Evolutionary conservation across 2,888 invertebrate species (phyloP).

Genomic region (Harpalus rufipes): DNA sequence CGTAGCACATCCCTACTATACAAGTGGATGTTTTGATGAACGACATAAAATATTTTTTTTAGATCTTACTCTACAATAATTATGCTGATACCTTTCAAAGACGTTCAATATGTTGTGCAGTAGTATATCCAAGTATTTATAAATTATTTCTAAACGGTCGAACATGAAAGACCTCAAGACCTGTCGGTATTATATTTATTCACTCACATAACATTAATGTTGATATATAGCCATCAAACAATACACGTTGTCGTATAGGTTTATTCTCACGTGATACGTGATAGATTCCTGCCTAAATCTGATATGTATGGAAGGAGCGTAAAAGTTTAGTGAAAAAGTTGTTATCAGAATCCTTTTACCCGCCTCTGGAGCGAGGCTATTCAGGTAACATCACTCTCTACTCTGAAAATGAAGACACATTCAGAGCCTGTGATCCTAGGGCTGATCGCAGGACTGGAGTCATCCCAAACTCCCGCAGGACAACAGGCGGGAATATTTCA

Average conservation of each 20-base stretch:
- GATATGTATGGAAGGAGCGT: not conserved
- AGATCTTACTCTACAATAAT: no score
- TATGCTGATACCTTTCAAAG: not conserved
- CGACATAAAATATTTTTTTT: no score
- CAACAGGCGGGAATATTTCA: conserved; percentile 12
- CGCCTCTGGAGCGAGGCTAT: conserved; percentile 8
- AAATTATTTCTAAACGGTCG: not conserved
- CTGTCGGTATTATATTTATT: not conserved
- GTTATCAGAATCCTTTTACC: conserved; percentile 25
- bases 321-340: not conserved
- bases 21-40: no score
- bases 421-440: conserved; percentile 9
- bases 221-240: not conserved
- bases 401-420: conserved; percentile 39
- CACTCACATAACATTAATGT: not conserved
- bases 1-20: no score
- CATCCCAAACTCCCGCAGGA: conserved; percentile 8
- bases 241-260: not conserved
- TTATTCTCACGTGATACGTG: not conserved
- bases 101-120: not conserved
- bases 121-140: not conserved
- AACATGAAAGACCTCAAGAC: not conserved
- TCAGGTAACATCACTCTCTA: conserved; percentile 28
- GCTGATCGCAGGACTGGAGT: not conserved
- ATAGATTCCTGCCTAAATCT: not conserved